phyloP scores from a whole-genome alignment of 2,113 vertebrate genomes.

The Ochotona princeps region DNA sequence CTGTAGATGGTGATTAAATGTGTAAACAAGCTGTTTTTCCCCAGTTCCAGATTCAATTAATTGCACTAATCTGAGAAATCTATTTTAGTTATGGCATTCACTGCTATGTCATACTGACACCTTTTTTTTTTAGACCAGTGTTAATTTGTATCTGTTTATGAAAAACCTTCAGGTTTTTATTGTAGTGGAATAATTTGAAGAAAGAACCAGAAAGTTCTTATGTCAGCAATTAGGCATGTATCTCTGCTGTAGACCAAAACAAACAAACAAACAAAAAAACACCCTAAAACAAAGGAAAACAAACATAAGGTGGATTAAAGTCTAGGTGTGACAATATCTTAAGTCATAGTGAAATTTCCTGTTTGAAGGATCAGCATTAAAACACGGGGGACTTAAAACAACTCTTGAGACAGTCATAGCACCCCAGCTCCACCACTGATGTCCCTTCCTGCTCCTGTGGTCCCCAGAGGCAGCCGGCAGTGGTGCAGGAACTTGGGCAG shows the following conservation, averaged over 20 bases:
- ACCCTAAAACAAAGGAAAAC: too few relatives aligned
- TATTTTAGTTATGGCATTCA: conserved; percentile 48
- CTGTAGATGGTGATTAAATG: not conserved
- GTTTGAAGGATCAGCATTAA: too few relatives aligned
- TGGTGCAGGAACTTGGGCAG: too few relatives aligned
- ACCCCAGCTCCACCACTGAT: too few relatives aligned
- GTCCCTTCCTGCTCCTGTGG: too few relatives aligned
- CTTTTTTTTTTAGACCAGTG: not conserved
- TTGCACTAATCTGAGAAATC: conserved; percentile 45
- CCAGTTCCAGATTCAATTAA: conserved; percentile 20
- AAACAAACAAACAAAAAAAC: too few relatives aligned
- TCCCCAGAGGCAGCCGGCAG: too few relatives aligned
- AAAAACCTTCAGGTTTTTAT: conserved; percentile 38
- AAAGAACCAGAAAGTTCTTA: conserved; percentile 24
- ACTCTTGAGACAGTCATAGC: too few relatives aligned
- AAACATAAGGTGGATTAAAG: not conserved
- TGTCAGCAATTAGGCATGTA: not conserved
- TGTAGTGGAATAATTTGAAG: not conserved
- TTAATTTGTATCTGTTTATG: not conserved
- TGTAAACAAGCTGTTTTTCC: conserved; percentile 18
- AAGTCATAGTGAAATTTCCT: not conserved
- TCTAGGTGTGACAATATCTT: not conserved
- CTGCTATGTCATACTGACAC: not conserved
- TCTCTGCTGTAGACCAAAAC: not conserved
- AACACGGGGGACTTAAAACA: too few relatives aligned